Base-by-base conservation (phyloP, 2,888 invertebrate species). In the Eremobia ochroleuca region DNA sequence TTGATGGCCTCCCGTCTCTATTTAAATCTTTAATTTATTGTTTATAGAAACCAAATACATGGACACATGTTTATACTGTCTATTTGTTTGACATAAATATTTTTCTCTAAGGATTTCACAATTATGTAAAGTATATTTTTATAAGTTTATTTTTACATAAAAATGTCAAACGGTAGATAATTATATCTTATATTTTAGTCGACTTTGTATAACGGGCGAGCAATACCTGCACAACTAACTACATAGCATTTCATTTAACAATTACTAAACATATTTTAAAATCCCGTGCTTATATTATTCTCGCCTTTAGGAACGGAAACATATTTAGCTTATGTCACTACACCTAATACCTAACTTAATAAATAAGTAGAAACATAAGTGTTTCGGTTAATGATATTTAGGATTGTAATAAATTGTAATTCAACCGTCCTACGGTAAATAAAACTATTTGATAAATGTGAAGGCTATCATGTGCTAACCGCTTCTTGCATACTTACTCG, bases 1-100 rank as follows among this genome's bases (percentile, higher is more conserved):
- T 77, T 85, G 78, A 77, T 64, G 18, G 28, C 59, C 31, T 61
- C 62, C 49, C 31, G 59, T 43, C 18, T 66, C 40, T 75, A 80
- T 71, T 65, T 75, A 81, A 79, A 77, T 77, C 37, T 85, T 88
- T 91, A 89, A 91, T 90, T 90, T 92, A 91, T 92, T 91, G 67
- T 90, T 89, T 91, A 85, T 88, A 81, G 85, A 90, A 89, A 91
- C 92, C 92, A 92, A 92, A 92, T 92, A 91, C 89, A 89, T 89
- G 83, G 76, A 79, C 88, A 89, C 90, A 78, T 89, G 72, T 89
- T 84, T 79, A 66, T 85, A 85, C 83, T 81, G 21, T 75, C 82
- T 88, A 81, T 85, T 76, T 77, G 88, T 90, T 89, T 90, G 87
- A 89, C 85, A 87, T 88, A 85, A 52, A 82, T 76, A 69, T 68